phyloP scores from a whole-genome alignment of 2,888 invertebrate species.

The Isotomurus palustris region DNA sequence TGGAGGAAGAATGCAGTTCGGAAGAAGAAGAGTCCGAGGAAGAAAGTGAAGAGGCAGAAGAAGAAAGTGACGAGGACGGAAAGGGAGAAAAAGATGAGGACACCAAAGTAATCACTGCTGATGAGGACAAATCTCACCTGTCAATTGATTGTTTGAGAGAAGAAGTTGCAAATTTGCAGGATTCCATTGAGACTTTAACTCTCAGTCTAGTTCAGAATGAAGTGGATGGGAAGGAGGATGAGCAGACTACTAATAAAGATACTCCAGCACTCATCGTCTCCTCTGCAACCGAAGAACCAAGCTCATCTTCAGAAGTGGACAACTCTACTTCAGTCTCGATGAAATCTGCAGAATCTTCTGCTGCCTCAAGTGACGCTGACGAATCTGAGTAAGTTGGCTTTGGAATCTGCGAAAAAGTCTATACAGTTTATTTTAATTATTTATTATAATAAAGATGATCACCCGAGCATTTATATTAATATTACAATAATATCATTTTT shows the following conservation, averaged over 20 bases:
- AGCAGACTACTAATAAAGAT: background rate
- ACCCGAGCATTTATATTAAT: no score
- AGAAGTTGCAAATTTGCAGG: slow-evolving; percentile 34
- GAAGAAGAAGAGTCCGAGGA: slow-evolving; percentile 3
- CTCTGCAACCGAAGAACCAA: no score
- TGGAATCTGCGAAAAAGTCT: background rate
- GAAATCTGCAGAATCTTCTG: background rate
- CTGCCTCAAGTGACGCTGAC: background rate
- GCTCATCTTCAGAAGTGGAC: background rate
- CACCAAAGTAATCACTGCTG: slow-evolving; percentile 6
- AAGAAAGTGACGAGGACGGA: slow-evolving; percentile 28
- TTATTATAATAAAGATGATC: background rate
- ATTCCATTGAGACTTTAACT: slow-evolving; percentile 37
- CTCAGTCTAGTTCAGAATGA: slow-evolving; percentile 18
- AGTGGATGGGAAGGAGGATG: background rate
- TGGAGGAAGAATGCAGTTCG: background rate
- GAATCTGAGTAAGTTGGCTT: slow-evolving; percentile 6
- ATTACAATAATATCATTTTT: background rate
- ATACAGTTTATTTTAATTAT: background rate
- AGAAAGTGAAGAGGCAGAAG: slow-evolving; percentile 37
- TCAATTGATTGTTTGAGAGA: slow-evolving; percentile 24
- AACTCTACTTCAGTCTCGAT: background rate
- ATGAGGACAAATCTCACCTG: background rate
- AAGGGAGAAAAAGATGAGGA: slow-evolving; percentile 20
- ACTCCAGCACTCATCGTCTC: background rate